These are phyloP conservation scores for Hedychridium roseum DNA, from an alignment of 2,888 invertebrate species.

Conservation along the genomic window DNA sequence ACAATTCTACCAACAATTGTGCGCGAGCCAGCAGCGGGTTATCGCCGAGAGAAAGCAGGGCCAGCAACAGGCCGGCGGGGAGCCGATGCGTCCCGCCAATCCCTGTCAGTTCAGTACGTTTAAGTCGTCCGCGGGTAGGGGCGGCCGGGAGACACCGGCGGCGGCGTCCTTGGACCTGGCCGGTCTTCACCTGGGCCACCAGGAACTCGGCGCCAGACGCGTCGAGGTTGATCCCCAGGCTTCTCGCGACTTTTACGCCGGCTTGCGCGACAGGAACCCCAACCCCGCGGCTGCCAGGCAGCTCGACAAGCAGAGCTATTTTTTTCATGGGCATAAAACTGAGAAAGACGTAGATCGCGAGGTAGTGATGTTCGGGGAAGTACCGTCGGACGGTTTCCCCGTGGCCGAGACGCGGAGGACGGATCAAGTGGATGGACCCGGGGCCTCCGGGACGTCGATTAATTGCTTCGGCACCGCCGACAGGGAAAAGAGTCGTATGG, in stretches of 20 bases:
- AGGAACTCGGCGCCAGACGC: constrained; percentile 36
- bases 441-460: constrained; percentile 27
- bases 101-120: constrained; percentile 54
- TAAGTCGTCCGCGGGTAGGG: constrained; percentile 43
- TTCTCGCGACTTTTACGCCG: constrained; percentile 29
- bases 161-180: constrained; percentile 40
- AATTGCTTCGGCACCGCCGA: constrained; percentile 39
- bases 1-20: constrained; percentile 59
- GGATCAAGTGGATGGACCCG: constrained; percentile 15
- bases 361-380: constrained; percentile 33
- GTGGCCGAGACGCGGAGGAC: constrained; percentile 8
- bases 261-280: constrained; percentile 29
- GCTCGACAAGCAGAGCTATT: constrained; percentile 54
- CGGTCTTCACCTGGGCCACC: constrained; percentile 41
- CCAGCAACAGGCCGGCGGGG: constrained; percentile 24
- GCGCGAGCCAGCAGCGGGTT: constrained; percentile 57
- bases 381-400: constrained; percentile 8
- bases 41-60: constrained; percentile 65
- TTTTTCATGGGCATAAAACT: constrained; percentile 59
- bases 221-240: constrained; percentile 29
- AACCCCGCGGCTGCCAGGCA: constrained; percentile 31
- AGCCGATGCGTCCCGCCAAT: too few species aligned
- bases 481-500: constrained; percentile 19
- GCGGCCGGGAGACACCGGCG: too few species aligned
- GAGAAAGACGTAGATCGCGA: constrained; percentile 52